Base-by-base conservation (phyloP, 2,113 vertebrate species). In the Dermatemys mawii region DNA sequence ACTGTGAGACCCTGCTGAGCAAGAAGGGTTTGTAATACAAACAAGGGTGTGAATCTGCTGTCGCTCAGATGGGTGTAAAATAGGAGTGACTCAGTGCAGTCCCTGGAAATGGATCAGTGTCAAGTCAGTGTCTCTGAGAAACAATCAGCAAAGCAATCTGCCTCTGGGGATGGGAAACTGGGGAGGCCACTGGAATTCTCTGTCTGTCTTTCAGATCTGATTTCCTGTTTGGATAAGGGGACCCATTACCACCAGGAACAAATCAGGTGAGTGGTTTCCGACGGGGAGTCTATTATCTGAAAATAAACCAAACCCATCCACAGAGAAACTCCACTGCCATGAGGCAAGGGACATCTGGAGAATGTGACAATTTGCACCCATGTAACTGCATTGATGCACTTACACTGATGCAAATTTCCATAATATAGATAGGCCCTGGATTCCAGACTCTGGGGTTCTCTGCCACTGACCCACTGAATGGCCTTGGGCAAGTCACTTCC, bases 181-280 rank as follows among this genome's bases (percentile, higher is more conserved):
- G 38, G 26, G 22, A 46, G 44, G 19, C 38, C 51, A 22, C 54
- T 24, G 14, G 8, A 24, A 95, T 41, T 21, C 49, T 80, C 35
- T 96, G 55, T 78, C 78, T 86, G 54, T 78, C 78, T 96, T 96
- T 83, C 95, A 99, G 99, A 99, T 95, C 95, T 97, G 17, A 96
- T 99, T 86, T 99, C 99, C 93, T 99, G 99, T 96, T 97, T 98
- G 96, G 97, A 97, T 92, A 97, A 98, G 91, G 99, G 99, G 84
- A 98, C 98, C 92, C 98, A 99, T 95, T 99, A 98, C 86, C 97
- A 92, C 76, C 96, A 95, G 22, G 97, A 98, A 48, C 94, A 93
- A 3, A 38, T 99, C 87, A 99, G 98, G 99, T 99, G 93, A 98
- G 98, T 92, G 50, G 27, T 38, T 38, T 38, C 63, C 21, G 19